These are phyloP conservation scores for Cataglyphis livida DNA, from an alignment of 2,888 invertebrate species.

Conservation along the genomic window DNA sequence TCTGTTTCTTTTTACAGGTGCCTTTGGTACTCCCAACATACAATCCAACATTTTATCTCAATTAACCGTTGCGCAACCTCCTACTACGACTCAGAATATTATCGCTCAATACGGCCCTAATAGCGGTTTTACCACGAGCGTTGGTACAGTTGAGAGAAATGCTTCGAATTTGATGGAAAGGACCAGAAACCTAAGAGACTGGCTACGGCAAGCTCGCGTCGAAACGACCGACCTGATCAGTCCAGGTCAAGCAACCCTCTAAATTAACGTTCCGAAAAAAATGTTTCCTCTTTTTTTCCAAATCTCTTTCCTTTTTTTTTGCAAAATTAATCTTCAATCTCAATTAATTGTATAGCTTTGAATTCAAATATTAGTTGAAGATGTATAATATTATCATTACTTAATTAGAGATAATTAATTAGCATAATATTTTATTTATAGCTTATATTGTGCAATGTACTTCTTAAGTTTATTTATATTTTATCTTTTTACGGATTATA, in stretches of 20 bases:
- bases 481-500: background rate
- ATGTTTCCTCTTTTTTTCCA: conserved; percentile 44
- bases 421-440: conserved; percentile 8
- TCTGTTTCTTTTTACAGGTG: conserved; percentile 63
- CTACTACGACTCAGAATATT: conserved; percentile 83
- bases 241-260: conserved; percentile 84
- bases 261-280: conserved; percentile 59
- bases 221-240: conserved; percentile 82
- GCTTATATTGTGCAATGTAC: conserved; percentile 20
- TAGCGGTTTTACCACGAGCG: conserved; percentile 84
- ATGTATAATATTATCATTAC: background rate
- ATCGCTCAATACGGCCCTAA: conserved; percentile 84
- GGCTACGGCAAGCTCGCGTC: conserved; percentile 88
- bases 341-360: background rate
- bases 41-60: conserved; percentile 84
- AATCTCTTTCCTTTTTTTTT: conserved; percentile 22
- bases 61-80: conserved; percentile 80
- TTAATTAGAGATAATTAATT: background rate
- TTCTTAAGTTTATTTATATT: background rate
- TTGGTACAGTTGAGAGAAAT: conserved; percentile 86
- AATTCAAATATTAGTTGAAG: background rate
- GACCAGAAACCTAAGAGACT: conserved; percentile 89
- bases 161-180: conserved; percentile 89
- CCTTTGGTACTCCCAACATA: conserved; percentile 83
- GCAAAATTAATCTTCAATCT: conserved; percentile 3